Evolutionary conservation across 1,140 invertebrate species (phyloP), one percentile per base, ranked within the genome.

Genomic region (Bombus fervidus): DNA sequence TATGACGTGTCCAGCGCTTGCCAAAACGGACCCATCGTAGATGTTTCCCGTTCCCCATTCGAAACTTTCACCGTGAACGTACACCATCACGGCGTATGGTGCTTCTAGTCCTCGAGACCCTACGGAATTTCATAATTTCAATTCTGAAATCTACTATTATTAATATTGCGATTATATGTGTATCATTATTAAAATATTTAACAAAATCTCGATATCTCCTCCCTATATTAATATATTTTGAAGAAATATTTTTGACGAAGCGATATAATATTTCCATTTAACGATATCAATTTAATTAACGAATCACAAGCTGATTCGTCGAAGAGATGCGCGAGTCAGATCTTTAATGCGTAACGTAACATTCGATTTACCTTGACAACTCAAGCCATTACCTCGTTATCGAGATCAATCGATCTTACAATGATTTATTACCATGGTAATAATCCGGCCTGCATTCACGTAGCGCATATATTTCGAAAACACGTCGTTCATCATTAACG

Each of bases 1-100:
- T 91, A 99, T 98, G 86, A 98, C 97, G 94, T 98, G 97, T 80
- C 98, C 98, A 92, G 97, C 97, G 89, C 98, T 98, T 43, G 98
- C 97, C 43, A 99, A 96, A n/a, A 98, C 97, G 87, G 97, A 97
- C 81, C 98, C 98, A 93, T 99, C 98, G 94, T 98, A 98, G 72
- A 97, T 96, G 95, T 98, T 98, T 81, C 97, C 98, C 13, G 97
- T 97, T 90, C 98, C 98, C 96, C 97, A 98, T 94, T 98, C 97
- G 96, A 97, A 98, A 87, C 97, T 97, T 92, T 98, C 97, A 66
- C 97, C 98, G 94, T 98, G 98, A 71, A 98, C 95, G 95, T 97
- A 98, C 86, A 98, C 97, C 95, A 98, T 96, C 75, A 98, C 97
- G 92, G 97, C 97, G 95, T 97, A 97, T 18, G 97, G 97, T 86